Base-by-base conservation (phyloP, 2,113 vertebrate species). In the Macroglossus sobrinus region DNA sequence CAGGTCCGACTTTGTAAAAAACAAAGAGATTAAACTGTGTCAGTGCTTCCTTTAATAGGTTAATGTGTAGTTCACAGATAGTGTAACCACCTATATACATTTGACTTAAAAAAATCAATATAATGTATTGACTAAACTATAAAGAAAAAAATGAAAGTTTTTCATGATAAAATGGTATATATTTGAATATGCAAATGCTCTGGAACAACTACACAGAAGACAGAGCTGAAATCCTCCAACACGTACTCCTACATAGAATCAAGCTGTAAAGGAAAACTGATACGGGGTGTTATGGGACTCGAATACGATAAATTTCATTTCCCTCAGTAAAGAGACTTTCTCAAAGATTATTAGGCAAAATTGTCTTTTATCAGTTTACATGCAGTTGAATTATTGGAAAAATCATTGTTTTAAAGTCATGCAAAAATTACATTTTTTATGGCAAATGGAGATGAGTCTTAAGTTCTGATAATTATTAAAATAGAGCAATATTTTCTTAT, bases 401-500 rank as follows among this genome's bases (percentile, higher is more conserved):
- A 55, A 57, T 50, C 9, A 35, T 64, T 43, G 30, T 38, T 82
- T 94, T n/a, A 84, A 90, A 95, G 59, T 6, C 8, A 69, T 18
- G 1, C 5, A 55, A 43, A 95, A 78, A 61, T 69, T 57, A 72
- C 61, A 90, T 33, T 75, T 78, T 63, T 69, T 61, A 69, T 38
- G n/a, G 18, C 8, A 84, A 84, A 28, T 15, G 7, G 2, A 76
- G 14, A 74, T 24, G 22, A 18, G 24, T 66, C 12, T 82, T 82
- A 78, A 95, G 38, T 0, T 68, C 43, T 85, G 24, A 59, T 45
- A 57, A 90, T 50, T 78, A 35, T 28, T 84, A 64, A 90, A 94
- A 81, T 2, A 63, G 18, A 3, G 5, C 0, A 59, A 57, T 30
- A 6, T 0, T 38, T 40, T 71, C 11, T 45, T 84, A 59, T 30